Conservation (phyloP, 2,888 invertebrate species). For the Abscondita cerata region DNA sequence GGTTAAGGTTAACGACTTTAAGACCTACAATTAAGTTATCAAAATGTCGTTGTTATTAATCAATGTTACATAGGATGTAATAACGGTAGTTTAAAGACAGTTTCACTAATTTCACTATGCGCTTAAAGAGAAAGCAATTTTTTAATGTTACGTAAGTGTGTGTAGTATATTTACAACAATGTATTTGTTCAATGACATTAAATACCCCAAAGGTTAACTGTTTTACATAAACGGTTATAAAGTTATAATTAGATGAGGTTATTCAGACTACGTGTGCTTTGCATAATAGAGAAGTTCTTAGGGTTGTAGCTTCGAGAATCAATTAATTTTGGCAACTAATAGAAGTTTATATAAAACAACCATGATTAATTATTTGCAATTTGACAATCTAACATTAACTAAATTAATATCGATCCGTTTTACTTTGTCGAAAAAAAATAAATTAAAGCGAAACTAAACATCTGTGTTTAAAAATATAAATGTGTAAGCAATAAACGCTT, state of each 20-base stretch:
- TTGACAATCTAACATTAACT: no score
- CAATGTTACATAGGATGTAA: no score
- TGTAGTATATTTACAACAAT: background rate
- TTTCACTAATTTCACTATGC: background rate
- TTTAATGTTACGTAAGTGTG: background rate
- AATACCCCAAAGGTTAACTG: conserved; percentile 8
- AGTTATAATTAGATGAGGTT: conserved; percentile 2
- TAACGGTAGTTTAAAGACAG: background rate
- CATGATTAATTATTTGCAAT: no score
- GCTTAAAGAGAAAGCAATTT: conserved; percentile 3
- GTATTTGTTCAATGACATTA: conserved; percentile 8
- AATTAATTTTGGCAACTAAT: no score
- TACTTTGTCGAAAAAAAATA: no score
- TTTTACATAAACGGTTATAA: conserved; percentile 5
- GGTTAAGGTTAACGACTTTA: conserved; percentile 7
- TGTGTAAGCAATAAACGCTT: no score
- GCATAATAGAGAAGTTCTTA: background rate
- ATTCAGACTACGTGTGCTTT: conserved; percentile 1
- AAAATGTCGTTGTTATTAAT: background rate
- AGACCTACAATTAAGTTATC: background rate
- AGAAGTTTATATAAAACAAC: no score
- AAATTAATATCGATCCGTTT: no score
- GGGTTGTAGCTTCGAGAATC: background rate
- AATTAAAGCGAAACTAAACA: no score
- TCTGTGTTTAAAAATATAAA: no score